Conservation (phyloP, 1,140 invertebrate species). For the Reticulitermes speratus region DNA sequence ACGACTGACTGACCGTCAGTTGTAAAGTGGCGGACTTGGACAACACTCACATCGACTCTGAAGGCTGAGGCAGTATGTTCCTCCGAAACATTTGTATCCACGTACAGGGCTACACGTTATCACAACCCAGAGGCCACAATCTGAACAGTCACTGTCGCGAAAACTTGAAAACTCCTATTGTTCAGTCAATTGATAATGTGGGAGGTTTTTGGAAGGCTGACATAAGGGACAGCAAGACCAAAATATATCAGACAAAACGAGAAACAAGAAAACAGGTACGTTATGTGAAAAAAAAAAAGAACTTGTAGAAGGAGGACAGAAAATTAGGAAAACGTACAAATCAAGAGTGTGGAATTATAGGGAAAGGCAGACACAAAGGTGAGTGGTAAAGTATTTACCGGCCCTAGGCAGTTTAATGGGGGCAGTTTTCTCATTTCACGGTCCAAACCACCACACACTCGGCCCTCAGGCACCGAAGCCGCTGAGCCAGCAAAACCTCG, state of each 20-base stretch:
- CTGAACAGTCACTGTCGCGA: too few species aligned
- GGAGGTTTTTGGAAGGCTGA: too few species aligned
- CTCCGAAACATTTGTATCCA: too few species aligned
- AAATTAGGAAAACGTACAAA: background rate
- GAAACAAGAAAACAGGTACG: background rate
- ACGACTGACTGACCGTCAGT: too few species aligned
- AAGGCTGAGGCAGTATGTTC: too few species aligned
- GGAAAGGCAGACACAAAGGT: background rate
- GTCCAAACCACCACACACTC: constrained; percentile 5
- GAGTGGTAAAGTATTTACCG: background rate
- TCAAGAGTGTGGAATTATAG: background rate
- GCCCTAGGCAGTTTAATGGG: background rate
- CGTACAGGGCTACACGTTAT: too few species aligned
- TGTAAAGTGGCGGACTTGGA: too few species aligned
- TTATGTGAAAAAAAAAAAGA: background rate
- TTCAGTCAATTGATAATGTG: too few species aligned
- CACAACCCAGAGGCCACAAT: too few species aligned
- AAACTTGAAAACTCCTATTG: too few species aligned
- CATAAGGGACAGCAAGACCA: background rate
- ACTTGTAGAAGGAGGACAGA: background rate
- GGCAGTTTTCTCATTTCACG: constrained; percentile 13
- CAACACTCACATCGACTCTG: too few species aligned
- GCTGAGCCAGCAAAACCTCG: background rate
- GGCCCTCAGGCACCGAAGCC: background rate
- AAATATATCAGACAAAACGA: background rate